These are phyloP conservation scores for Chesias legatella DNA, from an alignment of 2,888 invertebrate genomes.

Conservation along the genomic window DNA sequence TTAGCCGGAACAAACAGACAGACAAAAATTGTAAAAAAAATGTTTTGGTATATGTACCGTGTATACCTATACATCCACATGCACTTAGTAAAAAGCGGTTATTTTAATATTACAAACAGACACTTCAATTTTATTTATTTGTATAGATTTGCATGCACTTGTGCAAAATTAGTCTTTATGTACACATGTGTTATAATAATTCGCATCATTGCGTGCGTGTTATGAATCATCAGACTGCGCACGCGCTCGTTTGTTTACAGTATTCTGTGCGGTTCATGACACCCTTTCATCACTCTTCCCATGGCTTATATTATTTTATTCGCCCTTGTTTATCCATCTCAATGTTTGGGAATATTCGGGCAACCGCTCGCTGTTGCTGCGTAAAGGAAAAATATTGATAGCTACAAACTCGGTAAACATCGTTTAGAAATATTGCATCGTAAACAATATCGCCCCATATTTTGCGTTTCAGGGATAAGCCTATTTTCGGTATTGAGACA, in stretches of 20 bases:
- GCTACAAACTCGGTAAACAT: constrained; percentile 28
- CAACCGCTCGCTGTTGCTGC: constrained; percentile 27
- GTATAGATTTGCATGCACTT: constrained; percentile 9
- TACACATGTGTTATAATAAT: constrained; percentile 45
- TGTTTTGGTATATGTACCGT: no score
- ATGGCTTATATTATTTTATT: constrained; percentile 47
- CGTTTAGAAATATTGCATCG: constrained; percentile 25
- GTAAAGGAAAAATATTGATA: constrained; percentile 28
- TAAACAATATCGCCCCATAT: constrained; percentile 31
- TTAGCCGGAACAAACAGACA: no score
- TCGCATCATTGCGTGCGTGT: constrained; percentile 35
- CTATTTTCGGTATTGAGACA: constrained; percentile 13
- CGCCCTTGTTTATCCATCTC: constrained; percentile 41
- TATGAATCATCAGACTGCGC: constrained; percentile 55
- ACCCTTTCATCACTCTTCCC: constrained; percentile 52
- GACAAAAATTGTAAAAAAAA: no score
- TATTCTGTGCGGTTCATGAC: constrained; percentile 62
- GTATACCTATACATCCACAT: no score
- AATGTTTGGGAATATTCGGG: constrained; percentile 28
- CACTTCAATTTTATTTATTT: no score
- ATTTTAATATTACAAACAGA: no score
- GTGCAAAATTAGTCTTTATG: constrained; percentile 34
- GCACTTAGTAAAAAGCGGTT: no score
- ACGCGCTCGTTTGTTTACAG: constrained; percentile 68
- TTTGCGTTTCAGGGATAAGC: constrained; percentile 19